Evolutionary conservation across 2,888 invertebrate genomes (phyloP), one percentile per base, ranked within the genome.

Genomic region (Autographa gamma): DNA sequence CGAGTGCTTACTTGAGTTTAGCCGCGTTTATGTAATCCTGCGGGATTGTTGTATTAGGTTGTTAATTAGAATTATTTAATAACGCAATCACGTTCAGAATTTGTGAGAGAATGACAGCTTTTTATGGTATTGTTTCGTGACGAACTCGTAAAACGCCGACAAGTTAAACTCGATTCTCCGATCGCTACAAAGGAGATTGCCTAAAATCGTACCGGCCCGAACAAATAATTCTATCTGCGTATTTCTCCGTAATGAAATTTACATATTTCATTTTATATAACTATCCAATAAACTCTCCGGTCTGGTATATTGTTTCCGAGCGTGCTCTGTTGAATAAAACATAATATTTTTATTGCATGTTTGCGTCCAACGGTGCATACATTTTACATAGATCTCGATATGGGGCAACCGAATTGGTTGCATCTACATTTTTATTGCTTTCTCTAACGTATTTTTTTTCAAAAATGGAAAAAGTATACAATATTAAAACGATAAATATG

Each of bases 331-430:
- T 95, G 95, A 94, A 95, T 95, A 94, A 95, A 89, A 93, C 93
- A 94, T 93, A 80, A 85, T 86, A 88, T 91, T 91, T 88, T 91
- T 93, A 92, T 92, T 89, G 90, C 91, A 91, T 92, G 91, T 93
- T 90, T 90, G 89, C 88, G 88, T 88, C 88, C 81, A 82, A 77
- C 84, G 91, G 90, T 93, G 93, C 93, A 94, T 94, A 93, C 93
- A 92, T 92, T 92, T 91, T 90, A 91, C 91, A 90, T 93, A 92
- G 89, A 88, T 91, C 85, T 81, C 76, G 82, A 83, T 80, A 81
- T 83, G 77, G 84, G 73, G 79, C 78, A 80, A 77, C 86, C 80
- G 82, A 89, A 90, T 88, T 87, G 85, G 81, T 71, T 87, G 87
- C 86, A 93, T 93, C 90, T 92, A 87, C 92, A 92, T 93, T 92